Evolutionary conservation across 1,140 invertebrate species (phyloP).

Genomic region (Zaprionus ornatus): DNA sequence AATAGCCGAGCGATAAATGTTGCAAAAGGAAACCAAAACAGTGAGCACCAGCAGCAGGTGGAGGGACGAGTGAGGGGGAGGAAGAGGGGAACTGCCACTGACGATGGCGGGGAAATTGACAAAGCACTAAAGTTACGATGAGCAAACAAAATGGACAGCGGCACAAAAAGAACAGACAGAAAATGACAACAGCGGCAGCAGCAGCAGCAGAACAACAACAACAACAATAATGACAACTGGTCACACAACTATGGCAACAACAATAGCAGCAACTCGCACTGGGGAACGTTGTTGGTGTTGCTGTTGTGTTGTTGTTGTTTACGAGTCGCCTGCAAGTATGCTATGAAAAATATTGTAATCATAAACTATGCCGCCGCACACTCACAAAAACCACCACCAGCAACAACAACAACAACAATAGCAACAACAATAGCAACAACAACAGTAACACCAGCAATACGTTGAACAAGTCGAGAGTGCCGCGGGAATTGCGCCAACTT

Average conservation of each 20-base stretch:
- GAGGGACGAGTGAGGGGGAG: background rate
- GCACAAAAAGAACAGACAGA: constrained; percentile 47
- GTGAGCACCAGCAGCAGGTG: background rate
- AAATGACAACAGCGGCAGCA: constrained; percentile 19
- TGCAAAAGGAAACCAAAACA: constrained; percentile 7
- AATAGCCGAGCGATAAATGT: constrained; percentile 57
- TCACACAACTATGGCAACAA: background rate
- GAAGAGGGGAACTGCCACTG: constrained; percentile 11
- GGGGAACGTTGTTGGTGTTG: background rate
- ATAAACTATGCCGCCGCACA: constrained; percentile 53
- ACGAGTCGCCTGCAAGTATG: constrained; percentile 52
- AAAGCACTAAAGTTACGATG: constrained; percentile 33
- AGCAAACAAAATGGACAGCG: constrained; percentile 41
- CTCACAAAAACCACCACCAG: background rate
- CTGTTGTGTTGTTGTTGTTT: constrained; percentile 35
- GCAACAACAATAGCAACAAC: background rate
- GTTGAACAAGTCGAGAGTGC: background rate
- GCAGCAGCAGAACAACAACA: constrained; percentile 23
- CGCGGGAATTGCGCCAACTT: background rate
- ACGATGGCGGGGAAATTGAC: constrained; percentile 35
- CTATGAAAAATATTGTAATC: constrained; percentile 69
- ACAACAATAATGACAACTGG: background rate
- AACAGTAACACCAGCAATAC: background rate
- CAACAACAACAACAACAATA: background rate
- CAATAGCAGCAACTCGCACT: background rate